These are phyloP conservation scores for Achatina immaculata DNA, from an alignment of 1,140 invertebrate species.

Conservation along the genomic window DNA sequence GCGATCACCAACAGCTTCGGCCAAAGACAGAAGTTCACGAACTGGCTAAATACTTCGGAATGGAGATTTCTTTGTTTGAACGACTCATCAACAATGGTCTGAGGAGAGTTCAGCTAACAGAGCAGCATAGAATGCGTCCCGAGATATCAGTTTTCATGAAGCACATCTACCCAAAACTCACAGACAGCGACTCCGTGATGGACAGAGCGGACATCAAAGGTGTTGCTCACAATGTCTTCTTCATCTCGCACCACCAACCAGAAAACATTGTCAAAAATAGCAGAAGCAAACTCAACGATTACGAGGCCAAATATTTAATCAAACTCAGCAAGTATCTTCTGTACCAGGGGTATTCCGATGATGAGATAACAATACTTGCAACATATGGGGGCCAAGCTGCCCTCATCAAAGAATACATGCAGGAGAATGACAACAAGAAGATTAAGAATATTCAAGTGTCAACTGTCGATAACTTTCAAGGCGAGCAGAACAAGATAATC, in stretches of 20 bases:
- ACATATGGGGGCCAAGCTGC: conserved; percentile 68
- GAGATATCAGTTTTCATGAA: conserved; percentile 67
- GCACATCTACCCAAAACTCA: conserved; percentile 66
- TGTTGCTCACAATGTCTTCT: conserved; percentile 65
- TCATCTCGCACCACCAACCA: conserved; percentile 63
- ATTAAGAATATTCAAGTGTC: conserved; percentile 72
- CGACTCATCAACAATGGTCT: conserved; percentile 58
- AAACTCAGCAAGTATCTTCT: conserved; percentile 63
- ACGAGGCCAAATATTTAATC: conserved; percentile 62
- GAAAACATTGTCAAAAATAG: conserved; percentile 58
- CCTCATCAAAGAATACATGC: conserved; percentile 51
- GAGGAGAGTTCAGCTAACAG: conserved; percentile 58
- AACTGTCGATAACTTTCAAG: conserved; percentile 81
- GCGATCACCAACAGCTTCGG: conserved; percentile 76
- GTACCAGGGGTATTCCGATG: conserved; percentile 60
- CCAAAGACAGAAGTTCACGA: conserved; percentile 30
- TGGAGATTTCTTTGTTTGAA: conserved; percentile 69
- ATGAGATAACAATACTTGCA: conserved; percentile 66
- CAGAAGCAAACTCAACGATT: conserved; percentile 61
- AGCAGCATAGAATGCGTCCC: conserved; percentile 51
- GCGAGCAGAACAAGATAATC: conserved; percentile 88
- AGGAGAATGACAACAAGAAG: conserved; percentile 52
- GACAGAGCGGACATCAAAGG: conserved; percentile 62
- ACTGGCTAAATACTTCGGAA: conserved; percentile 31
- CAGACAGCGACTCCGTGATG: conserved; percentile 59